Conservation (phyloP, 2,888 invertebrate genomes). For the Morpho helenor region DNA sequence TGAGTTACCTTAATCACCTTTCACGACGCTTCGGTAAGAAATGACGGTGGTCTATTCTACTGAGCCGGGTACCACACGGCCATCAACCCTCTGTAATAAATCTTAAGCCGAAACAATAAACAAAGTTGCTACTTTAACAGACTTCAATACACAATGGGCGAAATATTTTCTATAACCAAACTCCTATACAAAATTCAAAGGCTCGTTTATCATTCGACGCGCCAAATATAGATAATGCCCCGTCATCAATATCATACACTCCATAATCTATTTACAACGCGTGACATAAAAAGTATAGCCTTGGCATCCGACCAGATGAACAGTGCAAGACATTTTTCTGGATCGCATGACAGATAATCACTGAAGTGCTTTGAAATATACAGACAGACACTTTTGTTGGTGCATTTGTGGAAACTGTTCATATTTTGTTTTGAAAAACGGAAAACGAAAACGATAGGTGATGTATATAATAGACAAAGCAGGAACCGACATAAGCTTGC, state of each 20-base stretch:
- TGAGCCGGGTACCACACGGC: no score
- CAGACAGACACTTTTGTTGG: slow-evolving; percentile 1
- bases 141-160: slow-evolving; percentile 7
- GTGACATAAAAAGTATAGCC: slow-evolving; percentile 25
- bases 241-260: slow-evolving; percentile 26
- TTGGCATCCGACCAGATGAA: slow-evolving; percentile 20
- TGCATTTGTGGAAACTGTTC: no score
- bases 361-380: slow-evolving; percentile 18
- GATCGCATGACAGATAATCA: slow-evolving; percentile 23
- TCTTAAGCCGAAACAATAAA: no score
- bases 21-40: no score
- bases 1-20: no score
- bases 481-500: no score
- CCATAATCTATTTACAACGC: slow-evolving; percentile 28
- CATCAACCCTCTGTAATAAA: no score
- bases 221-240: slow-evolving; percentile 23
- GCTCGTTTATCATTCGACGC: slow-evolving; percentile 16
- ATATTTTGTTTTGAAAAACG: no score
- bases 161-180: slow-evolving; percentile 1
- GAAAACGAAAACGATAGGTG: no score
- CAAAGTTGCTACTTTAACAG: neutral
- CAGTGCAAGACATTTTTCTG: slow-evolving; percentile 22
- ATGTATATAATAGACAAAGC: no score
- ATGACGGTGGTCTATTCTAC: no score
- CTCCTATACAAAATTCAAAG: slow-evolving; percentile 2